These are phyloP conservation scores for Archocentrus centrarchus DNA, from an alignment of 2,113 vertebrate genomes.

Conservation along the genomic window DNA sequence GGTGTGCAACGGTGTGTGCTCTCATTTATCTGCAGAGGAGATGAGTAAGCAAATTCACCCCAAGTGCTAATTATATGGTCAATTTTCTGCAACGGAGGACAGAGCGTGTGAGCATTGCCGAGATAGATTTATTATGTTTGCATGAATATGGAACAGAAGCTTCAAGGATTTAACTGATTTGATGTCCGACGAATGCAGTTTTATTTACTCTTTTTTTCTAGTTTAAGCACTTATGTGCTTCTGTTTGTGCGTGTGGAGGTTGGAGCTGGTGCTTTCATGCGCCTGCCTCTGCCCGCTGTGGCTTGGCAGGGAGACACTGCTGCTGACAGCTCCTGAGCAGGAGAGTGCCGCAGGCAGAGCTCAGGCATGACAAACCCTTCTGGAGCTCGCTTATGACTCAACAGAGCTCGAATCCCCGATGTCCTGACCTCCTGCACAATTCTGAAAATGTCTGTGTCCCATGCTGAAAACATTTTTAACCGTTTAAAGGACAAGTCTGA, in stretches of 20 bases:
- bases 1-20: constrained; percentile 53
- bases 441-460: constrained; percentile 1
- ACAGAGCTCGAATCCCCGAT: constrained; percentile 1
- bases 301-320: constrained; percentile 54
- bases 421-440: constrained; percentile 36
- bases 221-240: constrained; percentile 1
- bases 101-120: not conserved
- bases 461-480: not conserved
- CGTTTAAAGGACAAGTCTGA: not conserved
- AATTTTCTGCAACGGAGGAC: constrained; percentile 55
- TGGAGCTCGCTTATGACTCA: constrained; percentile 52
- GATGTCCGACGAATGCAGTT: not conserved
- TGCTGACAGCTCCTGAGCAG: constrained; percentile 49
- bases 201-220: fast-evolving
- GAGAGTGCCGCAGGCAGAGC: constrained; percentile 53
- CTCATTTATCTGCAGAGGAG: constrained; percentile 63
- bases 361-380: constrained; percentile 55
- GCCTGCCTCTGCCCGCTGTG: constrained; percentile 44
- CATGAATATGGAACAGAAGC: constrained; percentile 32
- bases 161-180: not conserved
- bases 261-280: constrained; percentile 24
- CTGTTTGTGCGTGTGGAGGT: constrained; percentile 31
- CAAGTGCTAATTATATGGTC: constrained; percentile 52
- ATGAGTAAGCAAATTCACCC: constrained; percentile 71
- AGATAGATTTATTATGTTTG: constrained; percentile 25